These are phyloP conservation scores for Chanos chanos DNA, from an alignment of 2,797 vertebrate genomes.

Conservation along the genomic window DNA sequence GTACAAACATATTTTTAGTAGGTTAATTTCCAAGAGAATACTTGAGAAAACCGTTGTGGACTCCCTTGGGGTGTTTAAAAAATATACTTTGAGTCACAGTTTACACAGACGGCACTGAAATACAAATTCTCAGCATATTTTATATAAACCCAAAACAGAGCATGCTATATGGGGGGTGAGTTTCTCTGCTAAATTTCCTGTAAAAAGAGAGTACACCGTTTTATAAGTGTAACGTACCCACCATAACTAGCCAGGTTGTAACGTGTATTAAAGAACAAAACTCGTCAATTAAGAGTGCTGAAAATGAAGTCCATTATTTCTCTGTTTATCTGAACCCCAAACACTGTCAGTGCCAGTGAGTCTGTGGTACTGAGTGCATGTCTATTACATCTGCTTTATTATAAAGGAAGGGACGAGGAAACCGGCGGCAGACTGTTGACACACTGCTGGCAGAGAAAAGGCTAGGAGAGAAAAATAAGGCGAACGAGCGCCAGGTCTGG, in stretches of 20 bases:
- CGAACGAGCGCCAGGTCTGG: neutral
- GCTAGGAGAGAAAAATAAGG: neutral
- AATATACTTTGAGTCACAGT: neutral
- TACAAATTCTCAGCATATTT: slow-evolving; percentile 36
- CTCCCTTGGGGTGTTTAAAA: slow-evolving; percentile 1
- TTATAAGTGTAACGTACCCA: too few relatives aligned
- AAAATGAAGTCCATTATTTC: too few relatives aligned
- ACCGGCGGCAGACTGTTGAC: neutral
- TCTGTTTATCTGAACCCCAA: too few relatives aligned
- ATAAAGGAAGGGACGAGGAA: neutral
- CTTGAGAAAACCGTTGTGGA: slow-evolving; percentile 6
- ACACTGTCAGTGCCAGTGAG: too few relatives aligned
- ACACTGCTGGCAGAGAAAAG: neutral
- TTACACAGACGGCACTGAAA: slow-evolving; percentile 5
- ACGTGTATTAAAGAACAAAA: too few relatives aligned
- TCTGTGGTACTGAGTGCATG: neutral
- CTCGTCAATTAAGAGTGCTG: too few relatives aligned
- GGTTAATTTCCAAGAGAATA: neutral
- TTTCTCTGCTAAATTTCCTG: too few relatives aligned
- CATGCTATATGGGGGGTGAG: neutral
- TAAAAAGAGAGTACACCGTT: too few relatives aligned
- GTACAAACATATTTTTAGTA: neutral
- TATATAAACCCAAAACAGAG: slow-evolving; percentile 23
- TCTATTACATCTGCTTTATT: neutral
- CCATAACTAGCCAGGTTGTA: too few relatives aligned